Evolutionary conservation across 1,140 invertebrate species (phyloP).

Genomic region (Lordiphosa stackelbergi): DNA sequence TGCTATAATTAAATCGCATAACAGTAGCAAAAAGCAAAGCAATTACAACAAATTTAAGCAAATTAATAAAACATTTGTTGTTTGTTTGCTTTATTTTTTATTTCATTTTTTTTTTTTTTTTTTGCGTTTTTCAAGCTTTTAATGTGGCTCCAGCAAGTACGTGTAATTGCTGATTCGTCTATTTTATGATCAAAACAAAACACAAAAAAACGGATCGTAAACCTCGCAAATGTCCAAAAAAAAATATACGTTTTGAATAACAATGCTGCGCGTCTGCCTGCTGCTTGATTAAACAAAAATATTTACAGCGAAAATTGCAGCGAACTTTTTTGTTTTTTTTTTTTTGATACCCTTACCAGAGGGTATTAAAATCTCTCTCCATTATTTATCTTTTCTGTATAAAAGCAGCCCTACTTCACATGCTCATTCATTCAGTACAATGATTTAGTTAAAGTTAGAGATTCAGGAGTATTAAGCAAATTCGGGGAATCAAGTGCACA

Average conservation of each 20-base stretch:
- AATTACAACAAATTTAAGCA: conserved; percentile 50
- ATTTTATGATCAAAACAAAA: conserved; percentile 26
- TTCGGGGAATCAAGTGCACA: too few species aligned
- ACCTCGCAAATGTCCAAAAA: conserved; percentile 15
- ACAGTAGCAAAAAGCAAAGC: conserved; percentile 15
- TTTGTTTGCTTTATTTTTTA: conserved; percentile 19
- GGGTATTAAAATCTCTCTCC: too few species aligned
- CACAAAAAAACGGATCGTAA: conserved; percentile 20
- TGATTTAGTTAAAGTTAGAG: too few species aligned
- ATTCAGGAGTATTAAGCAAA: too few species aligned
- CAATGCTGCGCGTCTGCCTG: background rate
- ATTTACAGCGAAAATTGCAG: conserved; percentile 31
- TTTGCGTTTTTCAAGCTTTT: conserved; percentile 3
- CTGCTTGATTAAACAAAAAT: conserved; percentile 24
- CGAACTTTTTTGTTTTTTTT: conserved; percentile 3
- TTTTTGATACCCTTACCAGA: conserved; percentile 1
- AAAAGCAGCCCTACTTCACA: too few species aligned
- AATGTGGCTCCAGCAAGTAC: conserved; percentile 7
- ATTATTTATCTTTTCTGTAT: too few species aligned
- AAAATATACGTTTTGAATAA: background rate
- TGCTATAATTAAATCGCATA: conserved; percentile 45
- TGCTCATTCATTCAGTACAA: too few species aligned
- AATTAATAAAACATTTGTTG: conserved; percentile 38
- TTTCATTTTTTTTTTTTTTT: conserved; percentile 4
- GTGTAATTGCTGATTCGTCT: conserved; percentile 24